Evolutionary conservation across 2,888 invertebrate genomes (phyloP).

Genomic region (Clitarchus hookeri): DNA sequence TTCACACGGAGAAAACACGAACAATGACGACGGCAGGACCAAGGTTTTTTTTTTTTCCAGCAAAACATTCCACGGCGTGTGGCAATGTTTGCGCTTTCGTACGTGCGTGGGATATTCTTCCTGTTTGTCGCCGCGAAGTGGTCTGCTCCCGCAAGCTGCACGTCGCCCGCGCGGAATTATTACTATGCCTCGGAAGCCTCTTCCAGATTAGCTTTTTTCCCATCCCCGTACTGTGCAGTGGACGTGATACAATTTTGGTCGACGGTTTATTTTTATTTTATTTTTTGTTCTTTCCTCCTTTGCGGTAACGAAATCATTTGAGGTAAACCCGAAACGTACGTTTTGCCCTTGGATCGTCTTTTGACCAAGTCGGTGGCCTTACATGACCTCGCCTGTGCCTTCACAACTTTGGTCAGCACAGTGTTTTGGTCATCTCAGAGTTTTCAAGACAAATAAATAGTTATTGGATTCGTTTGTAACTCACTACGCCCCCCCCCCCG

Average conservation of each 20-base stretch:
- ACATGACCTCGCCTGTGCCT: too few species aligned
- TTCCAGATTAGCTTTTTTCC: not conserved
- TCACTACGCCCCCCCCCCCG: too few species aligned
- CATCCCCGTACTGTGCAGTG: not conserved
- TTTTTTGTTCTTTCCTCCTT: not conserved
- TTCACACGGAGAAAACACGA: constrained; percentile 14
- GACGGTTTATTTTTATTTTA: not conserved
- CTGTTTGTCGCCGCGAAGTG: not conserved
- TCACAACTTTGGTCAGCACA: too few species aligned
- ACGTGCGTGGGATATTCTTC: not conserved
- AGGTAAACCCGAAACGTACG: constrained; percentile 2
- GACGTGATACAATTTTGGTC: constrained; percentile 7
- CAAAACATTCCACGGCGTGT: not conserved
- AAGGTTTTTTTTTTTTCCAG: not conserved
- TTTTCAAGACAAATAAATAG: too few species aligned
- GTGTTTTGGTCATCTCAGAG: too few species aligned
- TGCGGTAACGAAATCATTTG: constrained; percentile 9
- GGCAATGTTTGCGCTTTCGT: constrained; percentile 6
- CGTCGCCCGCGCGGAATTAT: not conserved
- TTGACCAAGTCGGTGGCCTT: not conserved
- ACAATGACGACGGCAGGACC: not conserved
- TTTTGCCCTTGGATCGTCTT: not conserved
- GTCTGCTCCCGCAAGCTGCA: too few species aligned
- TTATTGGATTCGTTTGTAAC: too few species aligned
- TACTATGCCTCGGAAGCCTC: not conserved